Evolutionary conservation across 2,113 vertebrate species (phyloP).

Genomic region (Casuarius casuarius): DNA sequence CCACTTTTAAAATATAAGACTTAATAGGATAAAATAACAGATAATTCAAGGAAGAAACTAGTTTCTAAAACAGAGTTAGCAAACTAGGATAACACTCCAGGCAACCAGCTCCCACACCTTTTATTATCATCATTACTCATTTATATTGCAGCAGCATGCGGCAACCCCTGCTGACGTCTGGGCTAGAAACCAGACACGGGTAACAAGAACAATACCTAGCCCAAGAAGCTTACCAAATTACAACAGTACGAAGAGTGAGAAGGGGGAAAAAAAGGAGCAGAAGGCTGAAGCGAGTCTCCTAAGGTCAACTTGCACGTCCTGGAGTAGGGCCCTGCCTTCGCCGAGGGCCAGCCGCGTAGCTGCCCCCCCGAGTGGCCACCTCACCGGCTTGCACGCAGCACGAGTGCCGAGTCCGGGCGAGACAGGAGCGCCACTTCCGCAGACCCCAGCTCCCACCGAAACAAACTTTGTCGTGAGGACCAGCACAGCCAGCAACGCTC

Average conservation of each 20-base stretch:
- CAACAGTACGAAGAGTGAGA: neutral
- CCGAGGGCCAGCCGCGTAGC: no score
- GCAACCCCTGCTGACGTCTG: conserved; percentile 68
- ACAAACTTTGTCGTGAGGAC: neutral
- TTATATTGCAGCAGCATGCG: conserved; percentile 66
- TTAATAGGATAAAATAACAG: conserved; percentile 36
- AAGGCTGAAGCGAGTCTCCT: conserved; percentile 22
- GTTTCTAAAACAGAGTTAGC: conserved; percentile 54
- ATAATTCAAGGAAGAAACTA: conserved; percentile 17
- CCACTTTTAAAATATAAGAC: neutral
- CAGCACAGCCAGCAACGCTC: neutral
- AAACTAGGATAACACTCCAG: conserved; percentile 63
- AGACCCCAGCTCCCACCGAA: neutral
- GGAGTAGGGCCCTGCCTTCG: no score
- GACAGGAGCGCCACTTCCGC: accelerated
- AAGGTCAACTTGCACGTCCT: conserved; percentile 1
- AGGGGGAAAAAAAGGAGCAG: neutral
- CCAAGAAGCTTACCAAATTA: conserved; percentile 33
- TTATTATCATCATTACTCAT: conserved; percentile 70
- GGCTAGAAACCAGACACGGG: conserved; percentile 59
- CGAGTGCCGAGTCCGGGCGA: neutral
- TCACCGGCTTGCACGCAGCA: neutral
- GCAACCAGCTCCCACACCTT: conserved; percentile 67
- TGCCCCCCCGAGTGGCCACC: neutral
- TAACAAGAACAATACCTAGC: neutral